phyloP scores from a whole-genome alignment of 2,797 vertebrate species.

The Sphaeramia orbicularis region DNA sequence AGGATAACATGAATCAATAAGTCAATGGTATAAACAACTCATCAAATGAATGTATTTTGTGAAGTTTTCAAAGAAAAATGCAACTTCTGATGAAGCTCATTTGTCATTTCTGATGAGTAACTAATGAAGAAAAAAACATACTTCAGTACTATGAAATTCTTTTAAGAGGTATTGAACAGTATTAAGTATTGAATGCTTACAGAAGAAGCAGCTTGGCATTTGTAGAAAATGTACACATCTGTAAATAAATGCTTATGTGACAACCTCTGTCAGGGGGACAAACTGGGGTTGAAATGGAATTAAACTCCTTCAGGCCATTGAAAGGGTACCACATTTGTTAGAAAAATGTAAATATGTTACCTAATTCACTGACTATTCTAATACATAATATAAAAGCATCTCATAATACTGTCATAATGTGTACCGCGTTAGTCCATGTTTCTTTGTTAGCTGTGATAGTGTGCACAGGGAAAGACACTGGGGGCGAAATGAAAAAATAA shows the following conservation, averaged over 20 bases:
- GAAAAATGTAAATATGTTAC: not conserved
- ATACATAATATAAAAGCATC: slow-evolving; percentile 21
- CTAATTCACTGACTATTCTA: slow-evolving; percentile 28
- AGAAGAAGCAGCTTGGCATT: slow-evolving; percentile 16
- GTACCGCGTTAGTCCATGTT: slow-evolving; percentile 34
- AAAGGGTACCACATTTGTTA: slow-evolving; percentile 8
- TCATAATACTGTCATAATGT: slow-evolving; percentile 7
- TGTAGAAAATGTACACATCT: not conserved
- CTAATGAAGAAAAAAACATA: slow-evolving; percentile 12
- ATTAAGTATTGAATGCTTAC: slow-evolving; percentile 2
- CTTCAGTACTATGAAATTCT: slow-evolving; percentile 4
- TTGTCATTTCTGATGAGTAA: slow-evolving; percentile 9
- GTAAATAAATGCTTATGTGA: slow-evolving; percentile 17
- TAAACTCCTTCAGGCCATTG: slow-evolving; percentile 3
- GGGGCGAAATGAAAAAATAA: slow-evolving; percentile 10
- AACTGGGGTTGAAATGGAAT: slow-evolving; percentile 12
- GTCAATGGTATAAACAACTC: slow-evolving; percentile 48
- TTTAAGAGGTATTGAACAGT: slow-evolving; percentile 12
- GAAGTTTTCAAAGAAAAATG: slow-evolving; percentile 12
- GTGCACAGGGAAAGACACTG: slow-evolving; percentile 3
- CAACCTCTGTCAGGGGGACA: slow-evolving; percentile 8
- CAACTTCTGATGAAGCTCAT: slow-evolving; percentile 7
- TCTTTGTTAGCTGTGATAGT: slow-evolving; percentile 35
- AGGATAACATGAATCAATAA: slow-evolving; percentile 32
- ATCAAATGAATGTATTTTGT: slow-evolving; percentile 26